Base-by-base conservation (phyloP, 2,888 invertebrate genomes). In the Drosophila kuntzei region DNA sequence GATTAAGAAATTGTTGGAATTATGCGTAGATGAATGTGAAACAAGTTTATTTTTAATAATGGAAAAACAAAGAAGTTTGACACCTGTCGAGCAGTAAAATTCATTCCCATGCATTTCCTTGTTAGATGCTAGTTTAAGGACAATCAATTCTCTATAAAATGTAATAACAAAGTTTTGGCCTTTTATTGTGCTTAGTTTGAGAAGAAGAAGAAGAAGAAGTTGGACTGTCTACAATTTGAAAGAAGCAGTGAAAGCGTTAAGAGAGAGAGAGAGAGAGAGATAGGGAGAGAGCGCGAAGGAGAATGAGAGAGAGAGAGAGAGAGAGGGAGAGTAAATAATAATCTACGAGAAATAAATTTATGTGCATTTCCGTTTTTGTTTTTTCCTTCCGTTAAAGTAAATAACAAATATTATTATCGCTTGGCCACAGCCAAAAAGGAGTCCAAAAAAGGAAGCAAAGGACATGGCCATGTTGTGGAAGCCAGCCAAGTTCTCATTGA, bases 381-480 rank as follows among this genome's bases (percentile, higher is more conserved):
- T 76, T 79, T 90, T 90, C 89, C 90, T 90, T 90, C 90, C 90
- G 90, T 76, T 80, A 80, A 86, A 90, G 90, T 87, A 90, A 90
- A 90, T 89, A 90, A 90, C 90, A 90, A 90, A 90, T 90, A 90
- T 90, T 90, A 86, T 89, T 90, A 90, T 90, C 90, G 90, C 87
- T 80, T 76, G 78, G 79, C 82, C 87, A 68, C 89, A 71, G 80
- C 64, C 54, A 43, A 58, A 46, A 50, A 61, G 44, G 39, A 51
- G 46, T 18, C 58, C 51, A 46, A 54, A 61, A 49, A 46, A 70
- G 57, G 9, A n/a, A 29, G 53, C 14, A 18, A 16, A 4, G 27
- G 41, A 16, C n/a, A 18, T 22, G 59, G 32, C 54, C 54, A 47
- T 25, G 54, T 37, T 27, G 43, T 61, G 34, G 32, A 55, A 43